Percentiles rank a stretch among this genome's conserved stretches.
Conservation (phyloP, 1,140 invertebrate genomes). For the Oncopodura yosiiana region DNA sequence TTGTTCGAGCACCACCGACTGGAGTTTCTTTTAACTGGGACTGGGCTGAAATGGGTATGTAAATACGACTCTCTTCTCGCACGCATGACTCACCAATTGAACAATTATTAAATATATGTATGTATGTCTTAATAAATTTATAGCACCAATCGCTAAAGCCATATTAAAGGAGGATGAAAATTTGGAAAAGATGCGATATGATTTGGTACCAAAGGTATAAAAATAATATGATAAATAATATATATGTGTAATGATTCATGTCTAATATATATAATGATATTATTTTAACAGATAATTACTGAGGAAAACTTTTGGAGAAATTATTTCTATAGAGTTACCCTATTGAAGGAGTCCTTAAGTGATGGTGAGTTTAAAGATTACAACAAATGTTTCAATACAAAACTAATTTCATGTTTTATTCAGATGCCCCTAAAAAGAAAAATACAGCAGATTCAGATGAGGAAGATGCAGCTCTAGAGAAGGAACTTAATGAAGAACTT, state of each 20-base stretch:
- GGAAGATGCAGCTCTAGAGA: slow-evolving; percentile 21
- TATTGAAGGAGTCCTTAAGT: slow-evolving; percentile 81
- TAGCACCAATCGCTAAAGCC: slow-evolving; percentile 76
- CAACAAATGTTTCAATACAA: neutral
- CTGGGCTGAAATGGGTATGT: slow-evolving; percentile 75
- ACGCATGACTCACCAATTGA: too few relatives aligned
- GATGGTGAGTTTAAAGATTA: slow-evolving; percentile 26
- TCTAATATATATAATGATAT: neutral
- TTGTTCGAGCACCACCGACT: slow-evolving; percentile 87
- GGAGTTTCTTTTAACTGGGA: slow-evolving; percentile 94
- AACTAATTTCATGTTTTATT: neutral
- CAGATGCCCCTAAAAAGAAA: slow-evolving; percentile 22
- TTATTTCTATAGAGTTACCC: slow-evolving; percentile 97
- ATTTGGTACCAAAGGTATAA: slow-evolving; percentile 95
- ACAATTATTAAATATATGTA: too few relatives aligned
- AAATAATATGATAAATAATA: slow-evolving; percentile 7
- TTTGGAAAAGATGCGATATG: slow-evolving; percentile 95
- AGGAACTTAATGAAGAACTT: slow-evolving; percentile 31
- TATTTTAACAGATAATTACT: slow-evolving; percentile 63
- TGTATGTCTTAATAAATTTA: too few relatives aligned
- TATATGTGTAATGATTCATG: neutral
- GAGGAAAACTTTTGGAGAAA: slow-evolving; percentile 99
- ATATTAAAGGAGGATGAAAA: slow-evolving; percentile 90
- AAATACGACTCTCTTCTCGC: too few relatives aligned
- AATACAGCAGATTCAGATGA: slow-evolving; percentile 13